Evolutionary conservation across 2,888 invertebrate genomes (phyloP).

Genomic region (Capitulum mitella): DNA sequence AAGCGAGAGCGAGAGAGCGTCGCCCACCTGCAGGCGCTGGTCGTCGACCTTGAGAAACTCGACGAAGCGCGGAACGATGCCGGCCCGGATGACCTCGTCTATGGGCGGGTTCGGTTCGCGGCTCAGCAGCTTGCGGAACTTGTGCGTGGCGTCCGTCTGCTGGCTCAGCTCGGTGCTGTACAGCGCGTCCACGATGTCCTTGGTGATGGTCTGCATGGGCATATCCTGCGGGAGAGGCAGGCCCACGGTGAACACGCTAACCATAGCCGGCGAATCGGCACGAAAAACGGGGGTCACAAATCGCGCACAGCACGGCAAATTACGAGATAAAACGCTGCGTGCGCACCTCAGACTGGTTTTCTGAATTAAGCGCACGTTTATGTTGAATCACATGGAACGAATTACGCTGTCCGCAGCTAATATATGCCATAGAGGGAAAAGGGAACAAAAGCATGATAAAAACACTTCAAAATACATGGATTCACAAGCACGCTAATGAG

Average conservation of each 20-base stretch:
- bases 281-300: background rate
- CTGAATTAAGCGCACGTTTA: too few species aligned
- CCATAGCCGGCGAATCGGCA: background rate
- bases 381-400: too few species aligned
- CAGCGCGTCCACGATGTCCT: conserved; percentile 42
- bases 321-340: too few species aligned
- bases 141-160: conserved; percentile 65
- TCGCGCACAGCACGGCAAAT: too few species aligned
- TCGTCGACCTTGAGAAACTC: conserved; percentile 58
- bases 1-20: too few species aligned
- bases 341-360: too few species aligned
- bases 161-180: conserved; percentile 55
- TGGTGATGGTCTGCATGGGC: background rate
- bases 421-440: too few species aligned
- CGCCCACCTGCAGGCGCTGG: conserved; percentile 43
- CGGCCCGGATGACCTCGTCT: conserved; percentile 69
- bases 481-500: too few species aligned
- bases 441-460: too few species aligned
- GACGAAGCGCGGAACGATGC: conserved; percentile 74
- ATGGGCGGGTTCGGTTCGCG: conserved; percentile 87
- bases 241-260: too few species aligned
- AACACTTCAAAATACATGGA: too few species aligned
- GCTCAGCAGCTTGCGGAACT: conserved; percentile 79
- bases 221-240: background rate
- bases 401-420: too few species aligned